phyloP scores from a whole-genome alignment of 2,888 invertebrate genomes.

The Parapristionchus giblindavisi region DNA sequence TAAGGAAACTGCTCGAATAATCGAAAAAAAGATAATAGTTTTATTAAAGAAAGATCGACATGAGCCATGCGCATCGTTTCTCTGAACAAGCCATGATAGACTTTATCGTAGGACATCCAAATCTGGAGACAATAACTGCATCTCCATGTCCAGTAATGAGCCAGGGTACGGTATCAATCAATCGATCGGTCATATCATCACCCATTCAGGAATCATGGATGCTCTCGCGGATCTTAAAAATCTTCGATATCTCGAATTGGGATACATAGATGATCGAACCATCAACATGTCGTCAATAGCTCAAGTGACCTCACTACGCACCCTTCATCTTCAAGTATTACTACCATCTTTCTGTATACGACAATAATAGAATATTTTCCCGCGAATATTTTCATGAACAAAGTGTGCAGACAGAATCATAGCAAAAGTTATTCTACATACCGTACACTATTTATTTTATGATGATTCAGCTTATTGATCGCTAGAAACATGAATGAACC shows the following conservation, averaged over 20 bases:
- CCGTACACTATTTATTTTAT: too few species aligned
- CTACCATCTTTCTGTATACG: not conserved
- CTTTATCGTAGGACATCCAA: conserved; percentile 41
- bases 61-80: conserved; percentile 42
- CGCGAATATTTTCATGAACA: too few species aligned
- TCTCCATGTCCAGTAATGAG: conserved; percentile 41
- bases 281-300: conserved; percentile 24
- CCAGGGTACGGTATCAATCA: not conserved
- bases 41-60: conserved; percentile 34
- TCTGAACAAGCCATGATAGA: conserved; percentile 36
- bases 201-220: conserved; percentile 30
- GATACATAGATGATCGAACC: conserved; percentile 35
- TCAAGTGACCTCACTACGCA: not conserved
- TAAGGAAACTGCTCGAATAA: conserved; percentile 12
- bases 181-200: not conserved
- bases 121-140: conserved; percentile 38
- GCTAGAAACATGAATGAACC: too few species aligned
- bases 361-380: not conserved
- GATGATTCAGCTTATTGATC: too few species aligned
- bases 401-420: too few species aligned
- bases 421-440: too few species aligned
- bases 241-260: conserved; percentile 4
- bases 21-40: not conserved
- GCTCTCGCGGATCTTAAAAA: conserved; percentile 10
- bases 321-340: conserved; percentile 32